These are phyloP conservation scores for Salarias fasciatus DNA, from an alignment of 2,797 vertebrate species.

Conservation along the genomic window DNA sequence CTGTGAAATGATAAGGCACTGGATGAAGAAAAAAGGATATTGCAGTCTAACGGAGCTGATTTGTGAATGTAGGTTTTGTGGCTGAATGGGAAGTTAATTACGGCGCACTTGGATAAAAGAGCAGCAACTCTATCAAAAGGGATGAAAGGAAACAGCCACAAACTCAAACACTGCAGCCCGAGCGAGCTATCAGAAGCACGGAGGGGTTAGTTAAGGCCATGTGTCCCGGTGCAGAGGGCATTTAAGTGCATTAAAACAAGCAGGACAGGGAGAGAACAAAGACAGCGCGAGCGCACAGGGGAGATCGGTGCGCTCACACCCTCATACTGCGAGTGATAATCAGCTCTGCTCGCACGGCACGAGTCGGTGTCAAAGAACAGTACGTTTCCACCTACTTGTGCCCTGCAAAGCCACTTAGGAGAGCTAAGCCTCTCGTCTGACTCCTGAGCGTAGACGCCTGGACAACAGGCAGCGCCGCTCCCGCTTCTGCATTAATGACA, in stretches of 20 bases:
- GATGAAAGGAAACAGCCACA: no score
- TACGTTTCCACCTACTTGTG: slow-evolving; percentile 37
- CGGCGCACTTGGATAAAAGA: no score
- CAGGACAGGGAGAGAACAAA: slow-evolving; percentile 21
- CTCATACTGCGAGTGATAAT: slow-evolving; percentile 47
- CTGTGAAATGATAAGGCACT: no score
- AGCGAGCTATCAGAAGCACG: no score
- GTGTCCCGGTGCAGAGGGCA: slow-evolving; percentile 1
- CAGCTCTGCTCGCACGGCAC: slow-evolving; percentile 40
- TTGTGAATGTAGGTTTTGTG: no score
- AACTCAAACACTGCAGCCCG: no score
- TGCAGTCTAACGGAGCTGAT: no score
- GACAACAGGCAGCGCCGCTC: background rate
- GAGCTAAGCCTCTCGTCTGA: slow-evolving; percentile 47
- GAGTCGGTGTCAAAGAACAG: slow-evolving; percentile 40
- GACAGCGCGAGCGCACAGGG: slow-evolving; percentile 18
- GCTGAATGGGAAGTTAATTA: no score
- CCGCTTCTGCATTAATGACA: slow-evolving; percentile 7
- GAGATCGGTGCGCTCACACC: slow-evolving; percentile 35
- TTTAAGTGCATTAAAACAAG: slow-evolving; percentile 14
- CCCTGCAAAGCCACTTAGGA: slow-evolving; percentile 60
- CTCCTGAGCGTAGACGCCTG: slow-evolving; percentile 10
- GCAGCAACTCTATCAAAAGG: no score
- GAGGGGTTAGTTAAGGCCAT: no score
- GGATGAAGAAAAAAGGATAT: no score